phyloP scores from a whole-genome alignment of 2,113 vertebrate species.

The Nipponia nippon region DNA sequence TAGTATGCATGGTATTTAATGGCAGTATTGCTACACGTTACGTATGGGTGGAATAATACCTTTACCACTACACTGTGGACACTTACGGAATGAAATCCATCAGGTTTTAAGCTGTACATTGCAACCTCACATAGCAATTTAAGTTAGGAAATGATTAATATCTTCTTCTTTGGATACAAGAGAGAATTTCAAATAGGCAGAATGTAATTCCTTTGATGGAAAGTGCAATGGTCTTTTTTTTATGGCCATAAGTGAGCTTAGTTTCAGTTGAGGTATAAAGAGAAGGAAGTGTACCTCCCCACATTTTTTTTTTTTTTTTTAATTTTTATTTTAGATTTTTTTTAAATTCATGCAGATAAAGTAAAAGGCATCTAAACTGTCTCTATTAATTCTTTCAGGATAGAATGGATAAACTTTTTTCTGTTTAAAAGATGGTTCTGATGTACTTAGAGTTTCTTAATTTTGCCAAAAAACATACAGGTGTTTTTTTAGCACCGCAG shows the following conservation, averaged over 20 bases:
- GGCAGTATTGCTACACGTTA: neutral
- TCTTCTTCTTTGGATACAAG: neutral
- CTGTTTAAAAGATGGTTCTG: neutral
- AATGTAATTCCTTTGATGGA: conserved; percentile 13
- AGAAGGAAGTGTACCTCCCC: neutral
- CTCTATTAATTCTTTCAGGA: neutral
- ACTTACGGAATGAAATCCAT: neutral
- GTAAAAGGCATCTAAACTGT: neutral
- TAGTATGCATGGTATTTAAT: neutral
- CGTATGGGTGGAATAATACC: neutral
- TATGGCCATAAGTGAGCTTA: neutral
- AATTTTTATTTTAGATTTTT: neutral
- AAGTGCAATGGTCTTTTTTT: neutral
- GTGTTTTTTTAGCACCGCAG: neutral
- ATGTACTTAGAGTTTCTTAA: neutral
- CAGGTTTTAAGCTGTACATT: neutral
- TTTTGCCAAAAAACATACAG: neutral
- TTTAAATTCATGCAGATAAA: neutral
- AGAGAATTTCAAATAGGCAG: conserved; percentile 25
- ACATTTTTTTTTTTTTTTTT: neutral
- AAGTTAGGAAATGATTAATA: neutral
- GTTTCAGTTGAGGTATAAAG: neutral
- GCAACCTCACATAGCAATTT: neutral
- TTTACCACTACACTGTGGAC: neutral
- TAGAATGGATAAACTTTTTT: neutral